Evolutionary conservation across 2,113 vertebrate genomes (phyloP), one percentile per base, ranked within the genome.

Genomic region (Syngnathus typhle): DNA sequence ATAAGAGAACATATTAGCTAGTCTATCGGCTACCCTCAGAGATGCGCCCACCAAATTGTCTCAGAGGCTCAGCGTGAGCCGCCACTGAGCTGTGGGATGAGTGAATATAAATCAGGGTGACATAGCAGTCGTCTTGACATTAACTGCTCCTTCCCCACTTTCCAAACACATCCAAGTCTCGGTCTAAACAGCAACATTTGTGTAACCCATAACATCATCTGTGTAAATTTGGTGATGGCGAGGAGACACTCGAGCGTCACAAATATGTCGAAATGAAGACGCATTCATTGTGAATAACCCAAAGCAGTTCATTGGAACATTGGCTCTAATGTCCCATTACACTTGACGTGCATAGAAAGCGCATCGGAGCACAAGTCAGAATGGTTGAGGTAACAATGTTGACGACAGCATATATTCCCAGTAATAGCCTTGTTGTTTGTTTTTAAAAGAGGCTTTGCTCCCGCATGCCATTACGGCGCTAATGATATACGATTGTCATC

Each of bases 1-100:
- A 70, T 78, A 77, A 82, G 85, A 86, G 86, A 88, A 89, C 84
- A 84, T 89, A 90, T 90, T 88, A 91, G 87, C 87, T 81, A 84
- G 85, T 89, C 89, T 87, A 85, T 88, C 82, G 74, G 77, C 81
- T 88, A 79, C 82, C 81, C 74, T 87, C 81, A 79, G 81, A 87
- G 84, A 87, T 83, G 85, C 82, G 79, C 83, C 80, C 78, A 82
- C 86, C 80, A 89, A 87, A 89, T 86, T 87, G 85, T 88, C 84
- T 91, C 77, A 85, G 87, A 91, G 85, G 86, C 60, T 84, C 68
- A 54, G 80, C 77, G 82, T 80, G 82, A 87, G 82, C 83, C 85
- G 85, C 84, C 79, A 83, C 85, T 85, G 84, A 87, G 84, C 79
- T 69, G 69, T 73, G 83, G 78, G 83, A 87, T 71, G 82, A 80